Conservation (phyloP, 2,888 invertebrate genomes). For the Dynastes grantii region DNA sequence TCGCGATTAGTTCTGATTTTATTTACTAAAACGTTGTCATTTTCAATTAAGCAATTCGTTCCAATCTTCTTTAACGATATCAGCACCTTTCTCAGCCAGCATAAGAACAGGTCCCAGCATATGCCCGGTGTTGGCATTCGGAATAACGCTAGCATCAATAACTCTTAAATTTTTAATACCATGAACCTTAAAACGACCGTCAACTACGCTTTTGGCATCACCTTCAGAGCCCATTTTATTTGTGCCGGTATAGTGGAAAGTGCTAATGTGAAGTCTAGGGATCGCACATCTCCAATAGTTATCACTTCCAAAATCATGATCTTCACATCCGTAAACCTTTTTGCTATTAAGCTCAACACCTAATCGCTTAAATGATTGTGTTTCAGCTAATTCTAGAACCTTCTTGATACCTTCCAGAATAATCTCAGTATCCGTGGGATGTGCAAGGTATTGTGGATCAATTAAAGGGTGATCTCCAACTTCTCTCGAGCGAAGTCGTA, state of each 20-base stretch:
- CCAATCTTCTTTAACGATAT: slow-evolving; percentile 73
- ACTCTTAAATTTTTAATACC: slow-evolving; percentile 72
- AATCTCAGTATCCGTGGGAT: slow-evolving; percentile 70
- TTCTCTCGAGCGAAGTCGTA: slow-evolving; percentile 73
- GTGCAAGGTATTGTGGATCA: slow-evolving; percentile 76
- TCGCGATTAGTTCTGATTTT: background rate
- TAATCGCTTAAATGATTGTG: slow-evolving; percentile 67
- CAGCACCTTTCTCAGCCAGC: slow-evolving; percentile 74
- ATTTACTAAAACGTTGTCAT: background rate
- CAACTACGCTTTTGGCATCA: slow-evolving; percentile 79
- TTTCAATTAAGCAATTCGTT: slow-evolving; percentile 19
- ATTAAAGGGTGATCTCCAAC: slow-evolving; percentile 76
- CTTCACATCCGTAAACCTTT: slow-evolving; percentile 70
- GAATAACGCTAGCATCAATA: slow-evolving; percentile 74
- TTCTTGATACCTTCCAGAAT: slow-evolving; percentile 72
- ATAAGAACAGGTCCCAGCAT: slow-evolving; percentile 72
- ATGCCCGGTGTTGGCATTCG: slow-evolving; percentile 72
- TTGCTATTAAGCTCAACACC: slow-evolving; percentile 66
- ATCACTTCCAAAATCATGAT: slow-evolving; percentile 67
- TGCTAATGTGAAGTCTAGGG: slow-evolving; percentile 59
- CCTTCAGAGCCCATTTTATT: slow-evolving; percentile 82
- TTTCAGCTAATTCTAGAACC: slow-evolving; percentile 67
- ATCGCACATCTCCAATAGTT: slow-evolving; percentile 73
- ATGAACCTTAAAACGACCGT: slow-evolving; percentile 75
- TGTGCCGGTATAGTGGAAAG: slow-evolving; percentile 63